These are phyloP conservation scores for Dolichopus griseipennis DNA, from an alignment of 2,888 invertebrate genomes.

Conservation along the genomic window DNA sequence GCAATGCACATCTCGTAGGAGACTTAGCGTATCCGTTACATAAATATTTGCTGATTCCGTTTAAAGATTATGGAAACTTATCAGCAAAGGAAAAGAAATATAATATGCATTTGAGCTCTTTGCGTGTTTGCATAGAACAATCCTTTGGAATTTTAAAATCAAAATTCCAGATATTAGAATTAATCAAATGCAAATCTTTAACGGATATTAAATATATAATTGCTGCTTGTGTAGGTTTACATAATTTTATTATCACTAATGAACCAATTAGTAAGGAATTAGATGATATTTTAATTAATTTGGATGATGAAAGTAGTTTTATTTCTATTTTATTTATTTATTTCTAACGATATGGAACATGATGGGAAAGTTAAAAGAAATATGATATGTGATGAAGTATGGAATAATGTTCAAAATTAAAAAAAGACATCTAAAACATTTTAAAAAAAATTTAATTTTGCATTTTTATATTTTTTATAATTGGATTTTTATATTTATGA, in stretches of 20 bases:
- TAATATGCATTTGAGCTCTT: slow-evolving; percentile 7
- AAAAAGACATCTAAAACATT: too few species aligned
- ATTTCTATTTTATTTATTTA: too few species aligned
- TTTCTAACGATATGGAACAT: too few species aligned
- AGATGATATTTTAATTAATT: too few species aligned
- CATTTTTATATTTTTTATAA: too few species aligned
- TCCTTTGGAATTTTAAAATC: slow-evolving; percentile 12
- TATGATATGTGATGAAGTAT: too few species aligned
- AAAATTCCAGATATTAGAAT: slow-evolving; percentile 13
- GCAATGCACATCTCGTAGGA: slow-evolving; percentile 10
- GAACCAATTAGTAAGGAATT: background rate
- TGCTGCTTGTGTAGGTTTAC: slow-evolving; percentile 9
- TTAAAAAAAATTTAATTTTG: too few species aligned
- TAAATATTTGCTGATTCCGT: slow-evolving; percentile 3
- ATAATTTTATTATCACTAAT: slow-evolving; percentile 10
- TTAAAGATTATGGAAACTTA: too few species aligned
- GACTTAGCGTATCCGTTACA: slow-evolving; percentile 11
- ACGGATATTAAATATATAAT: slow-evolving; percentile 8
- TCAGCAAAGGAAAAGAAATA: background rate
- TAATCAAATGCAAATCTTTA: background rate
- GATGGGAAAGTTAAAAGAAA: too few species aligned
- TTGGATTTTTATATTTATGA: too few species aligned
- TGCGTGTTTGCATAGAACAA: slow-evolving; percentile 13
- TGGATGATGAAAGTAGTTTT: background rate
- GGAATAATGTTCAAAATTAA: too few species aligned